Evolutionary conservation across 2,888 invertebrate species (phyloP).

Genomic region (Neoaliturus tenellus): DNA sequence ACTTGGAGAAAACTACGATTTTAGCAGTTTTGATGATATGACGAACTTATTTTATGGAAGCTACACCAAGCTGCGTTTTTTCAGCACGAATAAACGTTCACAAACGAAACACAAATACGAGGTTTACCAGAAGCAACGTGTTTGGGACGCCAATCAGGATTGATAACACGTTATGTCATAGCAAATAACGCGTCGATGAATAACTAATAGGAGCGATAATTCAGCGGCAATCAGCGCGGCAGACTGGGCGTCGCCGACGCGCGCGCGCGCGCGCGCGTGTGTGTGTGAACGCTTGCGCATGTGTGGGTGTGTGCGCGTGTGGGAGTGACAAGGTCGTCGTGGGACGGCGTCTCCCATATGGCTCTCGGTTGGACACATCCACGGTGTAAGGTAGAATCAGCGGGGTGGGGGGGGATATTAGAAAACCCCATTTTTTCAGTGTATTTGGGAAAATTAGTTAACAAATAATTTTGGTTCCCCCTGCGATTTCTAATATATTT

Average conservation of each 20-base stretch:
- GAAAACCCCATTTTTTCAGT: neutral
- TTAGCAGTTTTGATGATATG: too few relatives aligned
- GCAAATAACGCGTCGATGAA: neutral
- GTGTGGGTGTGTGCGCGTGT: neutral
- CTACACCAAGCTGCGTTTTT: neutral
- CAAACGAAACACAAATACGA: too few relatives aligned
- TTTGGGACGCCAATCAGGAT: neutral
- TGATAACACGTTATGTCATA: neutral
- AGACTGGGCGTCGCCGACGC: conserved; percentile 7
- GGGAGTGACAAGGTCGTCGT: neutral
- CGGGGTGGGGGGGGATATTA: too few relatives aligned
- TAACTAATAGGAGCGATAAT: neutral
- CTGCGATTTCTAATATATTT: too few relatives aligned
- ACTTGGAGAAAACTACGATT: too few relatives aligned
- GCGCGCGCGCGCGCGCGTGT: neutral
- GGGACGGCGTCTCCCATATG: neutral
- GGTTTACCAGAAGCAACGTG: neutral
- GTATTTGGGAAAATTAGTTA: too few relatives aligned
- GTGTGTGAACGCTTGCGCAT: too few relatives aligned
- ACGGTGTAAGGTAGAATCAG: too few relatives aligned
- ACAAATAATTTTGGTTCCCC: too few relatives aligned
- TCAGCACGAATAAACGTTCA: neutral
- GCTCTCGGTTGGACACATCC: too few relatives aligned
- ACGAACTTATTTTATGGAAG: neutral
- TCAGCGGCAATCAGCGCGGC: conserved; percentile 3